These are phyloP conservation scores for Leptinotarsa peninsularis DNA, from an alignment of 2,888 invertebrate species.

Conservation along the genomic window DNA sequence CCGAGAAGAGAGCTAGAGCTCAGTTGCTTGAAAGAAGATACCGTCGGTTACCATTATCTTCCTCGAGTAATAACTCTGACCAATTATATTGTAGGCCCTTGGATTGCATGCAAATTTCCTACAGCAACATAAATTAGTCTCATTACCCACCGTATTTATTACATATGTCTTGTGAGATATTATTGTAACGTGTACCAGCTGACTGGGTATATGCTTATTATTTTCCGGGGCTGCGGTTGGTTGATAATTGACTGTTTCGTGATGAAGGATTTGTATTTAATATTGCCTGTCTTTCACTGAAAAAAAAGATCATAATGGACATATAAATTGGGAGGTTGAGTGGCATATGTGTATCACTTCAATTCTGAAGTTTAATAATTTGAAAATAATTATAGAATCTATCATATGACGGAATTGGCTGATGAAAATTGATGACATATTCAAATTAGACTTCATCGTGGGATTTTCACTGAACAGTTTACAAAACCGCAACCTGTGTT, in stretches of 20 bases:
- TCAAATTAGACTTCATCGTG: too few relatives aligned
- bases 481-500: too few relatives aligned
- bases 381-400: too few relatives aligned
- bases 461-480: too few relatives aligned
- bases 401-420: too few relatives aligned
- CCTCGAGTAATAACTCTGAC: constrained; percentile 40
- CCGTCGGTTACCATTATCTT: constrained; percentile 40
- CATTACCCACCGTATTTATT: constrained; percentile 60
- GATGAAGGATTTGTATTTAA: not conserved
- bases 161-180: constrained; percentile 45
- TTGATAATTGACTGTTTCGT: not conserved
- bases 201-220: not conserved
- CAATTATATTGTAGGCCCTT: constrained; percentile 37
- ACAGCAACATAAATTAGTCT: constrained; percentile 60
- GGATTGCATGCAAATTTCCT: constrained; percentile 55
- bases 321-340: too few relatives aligned
- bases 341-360: too few relatives aligned
- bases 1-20: constrained; percentile 8
- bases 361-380: too few relatives aligned
- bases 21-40: constrained; percentile 33
- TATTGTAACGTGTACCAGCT: constrained; percentile 3
- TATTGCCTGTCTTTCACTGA: not conserved
- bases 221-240: not conserved
- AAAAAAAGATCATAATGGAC: not conserved
- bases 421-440: too few relatives aligned